Evolutionary conservation across 2,797 vertebrate genomes (phyloP), one percentile per base, ranked within the genome.

Genomic region (Coreius guichenoti): DNA sequence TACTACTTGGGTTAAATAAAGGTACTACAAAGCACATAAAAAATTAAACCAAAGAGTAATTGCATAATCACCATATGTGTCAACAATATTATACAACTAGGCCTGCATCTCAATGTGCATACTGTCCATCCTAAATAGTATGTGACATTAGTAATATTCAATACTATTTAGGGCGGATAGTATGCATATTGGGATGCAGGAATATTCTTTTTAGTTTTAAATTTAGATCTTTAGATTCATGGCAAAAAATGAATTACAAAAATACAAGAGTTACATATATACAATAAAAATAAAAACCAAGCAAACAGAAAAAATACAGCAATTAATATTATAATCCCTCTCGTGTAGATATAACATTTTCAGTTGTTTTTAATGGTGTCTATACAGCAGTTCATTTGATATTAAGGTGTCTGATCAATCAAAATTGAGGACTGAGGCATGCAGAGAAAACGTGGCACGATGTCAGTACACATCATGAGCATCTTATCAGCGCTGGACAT

Each of bases 401-500:
- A 43, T 43, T 11, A 49, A 36, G 39, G 5, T 21, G 13, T 63
- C 19, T 73, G 68, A 73, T 21, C 21, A 8, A 16, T 43, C 31
- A 56, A 23, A 76, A 61, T 19, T 12, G 76, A 78, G 9, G n/a
- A 43, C 39, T 63, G 16, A 21, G 9, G n/a, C 29, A 75, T 47
- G 45, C 4, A 0, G 5, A 61, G 8, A 61, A 78, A 79, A 29
- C 29, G 13, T 16, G 12, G 5, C 12, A 21, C 6, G 0, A 54
- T 56, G 36, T 61, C 21, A 19, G 1, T 76, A 36, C 8, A 0
- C 14, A 81, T 82, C 67, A 72, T 13, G 67, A 73, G 54, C 13
- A 8, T 75, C 56, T 83, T 51, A 83, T 83, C 58, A 67, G 56
- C 0, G 14, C 26, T 45, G 17, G 36, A 58, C 51, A 43, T 81